Conservation (phyloP, 2,888 invertebrate species). For the Chouioia cunea region DNA sequence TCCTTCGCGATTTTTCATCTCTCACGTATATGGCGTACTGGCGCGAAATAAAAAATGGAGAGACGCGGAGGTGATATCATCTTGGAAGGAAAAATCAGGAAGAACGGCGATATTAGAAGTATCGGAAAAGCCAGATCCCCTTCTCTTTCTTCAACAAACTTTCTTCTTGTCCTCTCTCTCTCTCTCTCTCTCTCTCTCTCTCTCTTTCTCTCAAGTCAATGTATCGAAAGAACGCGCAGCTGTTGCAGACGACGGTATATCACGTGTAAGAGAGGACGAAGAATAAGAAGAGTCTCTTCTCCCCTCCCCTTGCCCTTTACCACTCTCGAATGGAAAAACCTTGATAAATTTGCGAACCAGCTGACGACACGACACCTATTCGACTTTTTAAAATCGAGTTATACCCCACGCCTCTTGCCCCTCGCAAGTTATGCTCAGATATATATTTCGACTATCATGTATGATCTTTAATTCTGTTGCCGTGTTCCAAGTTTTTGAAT, state of each 20-base stretch:
- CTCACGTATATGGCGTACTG: too few relatives aligned
- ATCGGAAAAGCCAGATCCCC: conserved; percentile 28
- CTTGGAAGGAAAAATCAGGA: conserved; percentile 15
- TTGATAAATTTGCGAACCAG: conserved; percentile 42
- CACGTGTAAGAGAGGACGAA: conserved; percentile 1
- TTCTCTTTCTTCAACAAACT: conserved; percentile 23
- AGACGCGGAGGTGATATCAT: too few relatives aligned
- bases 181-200: not conserved
- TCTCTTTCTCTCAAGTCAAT: not conserved
- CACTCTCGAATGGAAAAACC: conserved; percentile 21
- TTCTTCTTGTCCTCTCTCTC: conserved; percentile 40
- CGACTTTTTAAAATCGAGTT: conserved; percentile 8
- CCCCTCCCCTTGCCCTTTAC: too few relatives aligned
- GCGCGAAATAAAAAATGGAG: too few relatives aligned
- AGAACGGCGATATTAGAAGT: conserved; percentile 17
- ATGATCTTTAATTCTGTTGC: not conserved
- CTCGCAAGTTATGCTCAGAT: too few relatives aligned
- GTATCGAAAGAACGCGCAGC: conserved; percentile 34
- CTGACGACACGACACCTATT: conserved; percentile 3
- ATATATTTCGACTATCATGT: too few relatives aligned
- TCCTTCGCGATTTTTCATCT: too few relatives aligned
- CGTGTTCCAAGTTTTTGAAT: not conserved
- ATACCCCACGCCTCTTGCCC: not conserved
- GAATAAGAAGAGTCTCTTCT: conserved; percentile 33
- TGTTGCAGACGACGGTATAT: conserved; percentile 42